Evolutionary conservation across 2,797 vertebrate genomes (phyloP), one percentile per base, ranked within the genome.

Genomic region (Pipistrellus pipistrellus): DNA sequence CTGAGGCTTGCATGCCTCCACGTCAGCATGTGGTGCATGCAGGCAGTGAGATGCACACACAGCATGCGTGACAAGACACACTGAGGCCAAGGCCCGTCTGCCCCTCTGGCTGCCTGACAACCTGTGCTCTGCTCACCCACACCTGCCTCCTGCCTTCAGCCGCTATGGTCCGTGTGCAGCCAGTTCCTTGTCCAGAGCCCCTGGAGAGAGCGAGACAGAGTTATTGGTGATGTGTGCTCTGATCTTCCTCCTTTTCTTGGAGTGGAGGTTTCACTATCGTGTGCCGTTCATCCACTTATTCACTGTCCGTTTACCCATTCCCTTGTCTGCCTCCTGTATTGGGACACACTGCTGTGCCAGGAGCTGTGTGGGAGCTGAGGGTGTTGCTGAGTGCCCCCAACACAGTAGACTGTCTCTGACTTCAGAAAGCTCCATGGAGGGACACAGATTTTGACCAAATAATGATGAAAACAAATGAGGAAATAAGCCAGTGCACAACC

Each of bases 21-120:
- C 0, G 0, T 27, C 20, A 57, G 25, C 12, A 8, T 25, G 1
- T 64, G 8, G 4, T 32, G 14, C 9, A 44, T 1, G 1, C 3
- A 30, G 2, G 1, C 35, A 17, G 23, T 4, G 6, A 59, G 3
- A 3, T 5, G 27, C 8, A 64, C 20, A 81, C 5, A 25, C 0
- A 17, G 23, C 48, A 32, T 5, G 0, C 12, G 0, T 88, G 62
- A 38, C 32, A 18, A 59, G 57, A 59, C 57, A 59, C 57, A 53
- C 30, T 9, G 12, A 44, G 13, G 64, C 13, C 11, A 18, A 13
- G 1, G 14, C 2, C 5, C 18, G 32, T 3, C 41, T 41, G 2
- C 14, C 69, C 7, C 38, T 38, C 7, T 73, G 69, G 10, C 20
- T 41, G 75, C 86, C n/a, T 62, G 32, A 57, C 41, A 12, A 6